Base-by-base conservation (phyloP, 2,113 vertebrate genomes). In the Anoura caudifer region DNA sequence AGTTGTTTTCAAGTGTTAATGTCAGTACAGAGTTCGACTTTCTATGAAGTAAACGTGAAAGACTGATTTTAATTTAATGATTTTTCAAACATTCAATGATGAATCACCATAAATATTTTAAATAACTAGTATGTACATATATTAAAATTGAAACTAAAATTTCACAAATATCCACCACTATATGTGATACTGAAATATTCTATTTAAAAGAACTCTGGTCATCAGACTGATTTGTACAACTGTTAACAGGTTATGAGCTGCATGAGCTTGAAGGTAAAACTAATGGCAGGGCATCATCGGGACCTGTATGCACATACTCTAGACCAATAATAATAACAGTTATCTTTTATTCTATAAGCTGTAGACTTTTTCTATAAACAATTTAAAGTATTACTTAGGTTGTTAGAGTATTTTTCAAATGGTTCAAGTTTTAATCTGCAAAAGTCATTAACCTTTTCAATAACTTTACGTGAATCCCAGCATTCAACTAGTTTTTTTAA, bases 61-160 rank as follows among this genome's bases (percentile, higher is more conserved):
- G 61, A 24, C 31, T 38, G 94, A 9, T 88, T 84, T 45, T 86
- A 94, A 72, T 65, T n/a, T 90, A 69, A 45, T 50, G 88, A 33
- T 91, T 92, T 87, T 91, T 24, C 41, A 52, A 77, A 59, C n/a
- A 82, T 96, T 87, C 41, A 36, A 26, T 89, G 45, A 83, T 84
- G 33, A 87, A 31, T 70, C 38, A 82, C 16, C 63, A 20, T 69
- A 73, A 96, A 19, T 88, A 12, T 87, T 59, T 63, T 82, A 77
- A n/a, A 59, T 93, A 59, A 72, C 17, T 77, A 79, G 54, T 73
- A n/a, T 89, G 69, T 7, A 33, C 31, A 67, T 79, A 16, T 87
- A 17, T 92, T 94, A 63, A 96, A 95, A 67, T 63, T 88, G 28
- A 81, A 82, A 81, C 50, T 77, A 91, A 73, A 89, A 22, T 81